phyloP scores from a whole-genome alignment of 2,888 invertebrate species.

The Lithophane ornitopus region DNA sequence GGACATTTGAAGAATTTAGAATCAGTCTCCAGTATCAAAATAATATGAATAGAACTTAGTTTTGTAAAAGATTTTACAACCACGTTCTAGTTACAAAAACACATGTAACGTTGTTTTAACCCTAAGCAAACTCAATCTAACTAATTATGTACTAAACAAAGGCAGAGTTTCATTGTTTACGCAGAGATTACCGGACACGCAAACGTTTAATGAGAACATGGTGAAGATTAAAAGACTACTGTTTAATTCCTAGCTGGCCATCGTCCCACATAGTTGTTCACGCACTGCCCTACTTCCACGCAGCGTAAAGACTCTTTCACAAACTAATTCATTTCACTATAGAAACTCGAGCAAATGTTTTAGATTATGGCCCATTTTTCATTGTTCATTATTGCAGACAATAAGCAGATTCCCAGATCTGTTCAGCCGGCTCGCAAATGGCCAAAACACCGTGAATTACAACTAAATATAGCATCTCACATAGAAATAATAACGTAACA shows the following conservation, averaged over 20 bases:
- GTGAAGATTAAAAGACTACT: slow-evolving; percentile 59
- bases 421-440: slow-evolving; percentile 2
- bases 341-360: slow-evolving; percentile 41
- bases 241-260: slow-evolving; percentile 59
- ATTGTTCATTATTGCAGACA: slow-evolving; percentile 12
- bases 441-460: slow-evolving; percentile 24
- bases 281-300: slow-evolving; percentile 60
- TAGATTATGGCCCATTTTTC: slow-evolving; percentile 23
- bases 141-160: slow-evolving; percentile 40
- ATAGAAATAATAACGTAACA: slow-evolving; percentile 40
- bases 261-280: slow-evolving; percentile 61
- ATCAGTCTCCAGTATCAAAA: no score
- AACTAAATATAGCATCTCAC: slow-evolving; percentile 29
- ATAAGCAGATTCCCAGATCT: slow-evolving; percentile 13
- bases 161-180: slow-evolving; percentile 55
- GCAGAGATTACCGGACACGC: slow-evolving; percentile 57
- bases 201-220: slow-evolving; percentile 58
- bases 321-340: slow-evolving; percentile 50
- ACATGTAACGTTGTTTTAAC: slow-evolving; percentile 13
- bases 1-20: no score
- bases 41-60: no score
- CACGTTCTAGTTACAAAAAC: slow-evolving; percentile 17
- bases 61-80: no score
- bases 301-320: slow-evolving; percentile 41
- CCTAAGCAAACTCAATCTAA: slow-evolving; percentile 34